Evolutionary conservation across 2,113 vertebrate species (phyloP).

Genomic region (Dendropsophus ebraccatus): DNA sequence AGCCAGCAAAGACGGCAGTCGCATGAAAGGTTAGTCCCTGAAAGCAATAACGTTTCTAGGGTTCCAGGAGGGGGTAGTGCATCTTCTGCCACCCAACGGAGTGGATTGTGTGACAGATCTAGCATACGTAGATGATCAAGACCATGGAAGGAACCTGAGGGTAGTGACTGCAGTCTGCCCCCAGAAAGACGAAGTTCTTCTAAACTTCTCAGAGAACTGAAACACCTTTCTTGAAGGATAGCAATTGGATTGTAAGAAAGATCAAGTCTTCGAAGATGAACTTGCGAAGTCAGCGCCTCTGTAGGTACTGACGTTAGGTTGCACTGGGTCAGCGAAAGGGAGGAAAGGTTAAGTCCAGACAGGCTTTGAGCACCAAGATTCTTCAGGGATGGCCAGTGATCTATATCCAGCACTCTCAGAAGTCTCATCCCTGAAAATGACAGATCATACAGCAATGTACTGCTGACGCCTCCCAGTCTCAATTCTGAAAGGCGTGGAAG

Average conservation of each 20-base stretch:
- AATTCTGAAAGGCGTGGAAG: slow-evolving; percentile 76
- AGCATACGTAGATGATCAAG: slow-evolving; percentile 79
- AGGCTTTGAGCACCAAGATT: slow-evolving; percentile 79
- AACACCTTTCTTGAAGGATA: slow-evolving; percentile 73
- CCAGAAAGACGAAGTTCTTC: slow-evolving; percentile 85
- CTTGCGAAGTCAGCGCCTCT: slow-evolving; percentile 77
- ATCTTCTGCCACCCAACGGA: slow-evolving; percentile 81
- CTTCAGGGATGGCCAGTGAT: slow-evolving; percentile 79
- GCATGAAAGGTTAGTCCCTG: slow-evolving; percentile 84
- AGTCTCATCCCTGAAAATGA: slow-evolving; percentile 76
- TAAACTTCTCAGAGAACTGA: slow-evolving; percentile 68
- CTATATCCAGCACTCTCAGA: slow-evolving; percentile 77
- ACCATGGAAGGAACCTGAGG: slow-evolving; percentile 81
- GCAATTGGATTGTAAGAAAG: slow-evolving; percentile 88
- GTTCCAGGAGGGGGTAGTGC: slow-evolving; percentile 79
- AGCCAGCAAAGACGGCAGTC: slow-evolving; percentile 90
- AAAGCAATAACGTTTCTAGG: slow-evolving; percentile 81
- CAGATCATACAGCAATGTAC: slow-evolving; percentile 75
- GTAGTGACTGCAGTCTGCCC: slow-evolving; percentile 77
- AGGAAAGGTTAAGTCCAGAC: slow-evolving; percentile 81
- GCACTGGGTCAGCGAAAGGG: slow-evolving; percentile 80
- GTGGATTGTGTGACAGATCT: slow-evolving; percentile 83
- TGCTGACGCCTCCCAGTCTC: slow-evolving; percentile 75
- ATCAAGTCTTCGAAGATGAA: slow-evolving; percentile 80
- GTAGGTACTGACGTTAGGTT: slow-evolving; percentile 82